These are phyloP conservation scores for Papilio glaucus DNA, from an alignment of 1,140 invertebrate species.

Conservation along the genomic window DNA sequence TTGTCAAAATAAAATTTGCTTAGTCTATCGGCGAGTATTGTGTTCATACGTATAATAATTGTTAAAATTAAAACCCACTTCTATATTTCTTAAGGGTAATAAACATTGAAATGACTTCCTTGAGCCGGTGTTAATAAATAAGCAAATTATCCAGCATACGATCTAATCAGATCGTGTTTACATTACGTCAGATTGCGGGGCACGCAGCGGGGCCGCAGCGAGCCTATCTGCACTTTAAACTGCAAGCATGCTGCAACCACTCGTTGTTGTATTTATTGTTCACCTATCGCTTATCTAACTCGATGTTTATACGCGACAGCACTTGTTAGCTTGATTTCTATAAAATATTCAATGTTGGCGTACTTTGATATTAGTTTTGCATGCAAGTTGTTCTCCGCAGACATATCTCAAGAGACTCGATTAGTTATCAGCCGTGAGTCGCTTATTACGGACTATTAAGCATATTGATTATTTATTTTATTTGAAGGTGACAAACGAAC, in stretches of 20 bases:
- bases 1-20: too few species aligned
- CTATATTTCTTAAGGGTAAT: not conserved
- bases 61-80: not conserved
- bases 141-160: slow-evolving; percentile 59
- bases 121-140: slow-evolving; percentile 71
- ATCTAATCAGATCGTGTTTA: slow-evolving; percentile 79
- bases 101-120: slow-evolving; percentile 41
- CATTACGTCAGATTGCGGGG: slow-evolving; percentile 63
- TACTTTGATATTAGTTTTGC: slow-evolving; percentile 68
- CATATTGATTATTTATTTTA: not conserved
- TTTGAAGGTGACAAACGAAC: too few species aligned
- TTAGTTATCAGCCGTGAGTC: slow-evolving; percentile 56
- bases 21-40: too few species aligned
- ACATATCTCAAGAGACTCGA: slow-evolving; percentile 63
- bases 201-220: slow-evolving; percentile 27
- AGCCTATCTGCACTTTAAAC: slow-evolving; percentile 65
- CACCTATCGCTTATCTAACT: slow-evolving; percentile 69
- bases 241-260: slow-evolving; percentile 69
- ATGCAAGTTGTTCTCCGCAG: slow-evolving; percentile 72
- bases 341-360: slow-evolving; percentile 66
- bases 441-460: slow-evolving; percentile 16
- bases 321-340: slow-evolving; percentile 70
- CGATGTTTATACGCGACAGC: slow-evolving; percentile 60
- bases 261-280: slow-evolving; percentile 74
- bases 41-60: too few species aligned